Percentiles rank a stretch among this genome's conserved stretches.
Evolutionary conservation across 2,113 vertebrate species (phyloP).

Genomic region (Ochotona curzoniae): DNA sequence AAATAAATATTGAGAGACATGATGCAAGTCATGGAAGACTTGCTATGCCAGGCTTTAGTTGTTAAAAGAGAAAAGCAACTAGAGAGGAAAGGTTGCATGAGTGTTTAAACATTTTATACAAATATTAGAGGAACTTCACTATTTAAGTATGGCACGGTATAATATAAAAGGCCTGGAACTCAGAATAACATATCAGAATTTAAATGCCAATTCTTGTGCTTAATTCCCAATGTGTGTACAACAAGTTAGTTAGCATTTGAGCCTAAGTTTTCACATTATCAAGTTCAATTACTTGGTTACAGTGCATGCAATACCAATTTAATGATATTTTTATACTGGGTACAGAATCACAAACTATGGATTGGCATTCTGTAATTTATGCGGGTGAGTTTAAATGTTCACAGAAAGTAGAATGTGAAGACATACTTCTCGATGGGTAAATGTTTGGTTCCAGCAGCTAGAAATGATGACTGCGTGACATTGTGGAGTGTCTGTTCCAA

Average conservation of each 20-base stretch:
- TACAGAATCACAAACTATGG: neutral
- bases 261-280: neutral
- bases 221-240: neutral
- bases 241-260: neutral
- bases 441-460: too few species aligned
- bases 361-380: neutral
- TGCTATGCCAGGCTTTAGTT: neutral
- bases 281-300: neutral
- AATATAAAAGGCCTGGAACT: neutral
- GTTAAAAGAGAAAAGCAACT: neutral
- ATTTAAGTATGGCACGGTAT: neutral
- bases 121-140: neutral
- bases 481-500: too few species aligned
- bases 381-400: too few species aligned
- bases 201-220: conserved; percentile 7
- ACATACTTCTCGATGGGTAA: too few species aligned
- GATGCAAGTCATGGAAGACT: neutral
- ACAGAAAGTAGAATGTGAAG: too few species aligned
- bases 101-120: neutral
- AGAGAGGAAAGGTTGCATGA: neutral
- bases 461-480: too few species aligned
- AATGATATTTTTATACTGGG: neutral
- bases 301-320: neutral
- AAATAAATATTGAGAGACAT: neutral
- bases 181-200: neutral